Evolutionary conservation across 2,113 vertebrate species (phyloP).

Genomic region (Typhlomys cinereus): DNA sequence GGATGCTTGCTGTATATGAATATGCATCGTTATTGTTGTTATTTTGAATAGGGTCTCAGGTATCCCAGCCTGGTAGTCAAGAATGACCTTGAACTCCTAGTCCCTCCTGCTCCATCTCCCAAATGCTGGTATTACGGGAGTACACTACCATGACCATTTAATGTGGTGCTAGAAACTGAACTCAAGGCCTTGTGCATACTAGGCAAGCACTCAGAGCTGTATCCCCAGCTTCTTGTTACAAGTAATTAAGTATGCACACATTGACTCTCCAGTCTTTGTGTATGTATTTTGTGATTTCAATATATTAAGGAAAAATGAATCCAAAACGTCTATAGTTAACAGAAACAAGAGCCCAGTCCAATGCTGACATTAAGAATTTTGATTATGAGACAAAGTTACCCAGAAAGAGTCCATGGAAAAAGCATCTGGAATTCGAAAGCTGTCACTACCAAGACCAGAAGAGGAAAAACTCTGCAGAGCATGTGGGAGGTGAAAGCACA

Average conservation of each 20-base stretch:
- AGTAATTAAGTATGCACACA: slow-evolving; percentile 23
- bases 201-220: neutral
- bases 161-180: neutral
- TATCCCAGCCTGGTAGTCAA: neutral
- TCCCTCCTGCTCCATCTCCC: neutral
- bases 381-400: neutral
- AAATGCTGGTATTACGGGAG: neutral
- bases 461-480: neutral
- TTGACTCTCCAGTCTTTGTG: neutral
- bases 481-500: slow-evolving; percentile 48
- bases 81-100: neutral
- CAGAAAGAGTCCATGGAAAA: slow-evolving; percentile 34
- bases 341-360: slow-evolving; percentile 31
- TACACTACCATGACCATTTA: neutral
- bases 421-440: slow-evolving; percentile 48
- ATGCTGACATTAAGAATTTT: slow-evolving; percentile 29
- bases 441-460: slow-evolving; percentile 49
- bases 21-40: no score
- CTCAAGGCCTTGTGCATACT: neutral
- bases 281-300: neutral
- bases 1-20: neutral
- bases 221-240: neutral
- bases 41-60: neutral
- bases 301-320: slow-evolving; percentile 16
- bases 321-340: neutral